Base-by-base conservation (phyloP, 2,888 invertebrate genomes). In the Pyrgus malvae region DNA sequence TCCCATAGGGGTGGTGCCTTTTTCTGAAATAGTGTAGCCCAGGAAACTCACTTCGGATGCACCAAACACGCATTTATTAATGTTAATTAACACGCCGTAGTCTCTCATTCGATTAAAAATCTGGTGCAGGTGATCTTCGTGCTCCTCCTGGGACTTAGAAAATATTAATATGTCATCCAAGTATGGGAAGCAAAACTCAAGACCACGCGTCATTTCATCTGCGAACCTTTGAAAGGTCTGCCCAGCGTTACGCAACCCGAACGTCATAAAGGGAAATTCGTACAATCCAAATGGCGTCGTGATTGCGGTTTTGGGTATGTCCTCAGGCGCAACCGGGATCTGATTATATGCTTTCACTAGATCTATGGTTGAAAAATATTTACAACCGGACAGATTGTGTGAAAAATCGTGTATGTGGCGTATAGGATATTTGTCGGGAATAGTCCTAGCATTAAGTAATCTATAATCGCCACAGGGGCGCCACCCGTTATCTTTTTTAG, bases 351-450 rank as follows among this genome's bases (percentile, higher is more conserved):
- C 78, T 33, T 67, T 61, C 0, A 65, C 64, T 3, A 83, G 61
- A 60, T 80, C 78, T 1, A 80, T 48, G 0, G 60, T 72, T 0
- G 66, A 65, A 48, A 73, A 76, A 4, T 70, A 48, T 9, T 29
- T 61, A 19, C 65, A 67, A 6, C 68, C 70, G 9, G 53, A 23
- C 0, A 79, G 56, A 5, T 50, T 56, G 8, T 68, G 62, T 0
- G 69, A 19, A 53, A 78, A 74, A 55, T 78, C 76, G 11, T 74
- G 65, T 3, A 82, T 67, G 55, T 78, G 69, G 0, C 68, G 54
- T 3, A 78, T 60, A 0, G 76, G 74, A 57, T 77, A 75, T 25
- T 58, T 55, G 37, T 72, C 68, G 3, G 68, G 67, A 4, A 65
- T 57, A 1, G 68, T 73, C 19, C 57, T 57, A 2, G 65, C 63